Conservation (phyloP, 1,140 invertebrate species). For the Pantala flavescens region DNA sequence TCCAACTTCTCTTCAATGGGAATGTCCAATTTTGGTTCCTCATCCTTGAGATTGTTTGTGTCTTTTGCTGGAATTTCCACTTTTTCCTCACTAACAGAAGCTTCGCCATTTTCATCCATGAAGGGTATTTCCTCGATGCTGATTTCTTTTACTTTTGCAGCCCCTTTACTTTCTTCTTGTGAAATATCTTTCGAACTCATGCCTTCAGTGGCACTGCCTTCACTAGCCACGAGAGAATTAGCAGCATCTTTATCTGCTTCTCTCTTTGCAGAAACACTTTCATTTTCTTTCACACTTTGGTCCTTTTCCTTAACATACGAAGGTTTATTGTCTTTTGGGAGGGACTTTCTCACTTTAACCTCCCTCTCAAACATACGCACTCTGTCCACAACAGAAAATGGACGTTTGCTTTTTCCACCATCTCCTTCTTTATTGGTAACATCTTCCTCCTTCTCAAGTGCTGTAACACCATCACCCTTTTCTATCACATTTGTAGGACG, state of each 20-base stretch:
- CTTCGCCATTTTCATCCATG: not conserved
- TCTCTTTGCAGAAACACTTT: not conserved
- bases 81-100: not conserved
- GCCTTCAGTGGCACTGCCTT: too few relatives aligned
- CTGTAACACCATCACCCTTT: not conserved
- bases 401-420: not conserved
- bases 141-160: not conserved
- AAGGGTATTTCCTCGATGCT: not conserved
- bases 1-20: too few relatives aligned
- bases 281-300: not conserved
- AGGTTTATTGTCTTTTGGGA: not conserved
- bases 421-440: not conserved
- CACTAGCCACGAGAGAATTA: not conserved
- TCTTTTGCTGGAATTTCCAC: too few relatives aligned
- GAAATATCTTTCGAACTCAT: too few relatives aligned
- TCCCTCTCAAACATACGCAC: not conserved
- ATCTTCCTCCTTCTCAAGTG: not conserved
- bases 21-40: too few relatives aligned
- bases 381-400: not conserved
- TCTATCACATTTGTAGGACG: not conserved
- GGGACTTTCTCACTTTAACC: not conserved
- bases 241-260: not conserved
- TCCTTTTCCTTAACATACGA: not conserved
- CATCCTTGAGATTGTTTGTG: too few relatives aligned
- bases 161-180: not conserved